Evolutionary conservation across 2,113 vertebrate genomes (phyloP), one percentile per base, ranked within the genome.

Genomic region (Narcine bancroftii): DNA sequence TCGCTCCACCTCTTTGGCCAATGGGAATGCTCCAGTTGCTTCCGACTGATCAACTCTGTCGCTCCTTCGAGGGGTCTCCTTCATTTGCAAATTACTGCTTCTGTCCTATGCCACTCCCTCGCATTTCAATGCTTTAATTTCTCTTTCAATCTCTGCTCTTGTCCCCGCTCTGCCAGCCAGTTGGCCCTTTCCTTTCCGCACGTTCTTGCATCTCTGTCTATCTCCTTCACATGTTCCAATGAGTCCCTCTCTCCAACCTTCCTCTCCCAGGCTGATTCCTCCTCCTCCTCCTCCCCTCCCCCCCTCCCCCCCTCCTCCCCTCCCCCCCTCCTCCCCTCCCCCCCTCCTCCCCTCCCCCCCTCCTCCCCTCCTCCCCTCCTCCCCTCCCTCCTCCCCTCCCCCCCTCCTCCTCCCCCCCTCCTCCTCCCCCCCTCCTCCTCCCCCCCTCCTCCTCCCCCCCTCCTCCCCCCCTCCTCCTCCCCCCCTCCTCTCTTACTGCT

Each of bases 11-110:
- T 15, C 47, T 85, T 21, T 24, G 60, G 75, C 79, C 91, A 77
- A 85, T 85, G 92, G 76, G 83, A 85, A 93, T 63, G 92, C 65
- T 33, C 24, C 73, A 50, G 47, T 47, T 83, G 47, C 45, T 47
- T 50, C 50, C 79, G 79, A 47, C 79, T 56, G 26, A 83, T 56
- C 79, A 83, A 33, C 5, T n/a, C 10, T 50, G 53, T 53, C 47
- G 47, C 26, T 53, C 13, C 50, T 79, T 50, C 24, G 42, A 79
- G 42, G 56, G 56, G 56, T 60, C 29, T 5, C 2, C 45, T 50
- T 47, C 42, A 6, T 10, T 24, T 77, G 73, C 29, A 47, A 53
- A n/a, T 83, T 83, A 21, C 79, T 9, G 79, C 26, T 26, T 26
- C 6, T 71, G 66, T 71, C 21, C 66, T 71, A 26, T 71, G 24